Evolutionary conservation across 2,888 invertebrate species (phyloP).

Genomic region (Aphidoletes aphidimyza): DNA sequence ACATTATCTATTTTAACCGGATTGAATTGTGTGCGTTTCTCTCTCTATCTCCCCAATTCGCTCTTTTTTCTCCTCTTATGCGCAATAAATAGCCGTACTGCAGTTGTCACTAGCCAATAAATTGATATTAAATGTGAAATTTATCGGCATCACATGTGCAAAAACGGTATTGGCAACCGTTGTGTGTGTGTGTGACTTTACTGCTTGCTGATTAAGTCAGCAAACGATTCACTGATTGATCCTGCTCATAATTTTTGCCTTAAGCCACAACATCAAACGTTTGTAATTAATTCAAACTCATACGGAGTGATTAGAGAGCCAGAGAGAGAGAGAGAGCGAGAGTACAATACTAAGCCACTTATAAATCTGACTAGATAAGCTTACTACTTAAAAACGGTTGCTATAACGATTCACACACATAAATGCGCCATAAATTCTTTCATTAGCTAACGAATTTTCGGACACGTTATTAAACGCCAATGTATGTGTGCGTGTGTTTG

Average conservation of each 20-base stretch:
- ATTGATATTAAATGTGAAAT: background rate
- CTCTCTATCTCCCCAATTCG: no score
- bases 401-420: background rate
- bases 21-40: no score
- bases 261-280: background rate
- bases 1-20: background rate
- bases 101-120: background rate
- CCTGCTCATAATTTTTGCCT: background rate
- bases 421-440: background rate
- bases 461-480: background rate
- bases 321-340: no score
- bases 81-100: background rate
- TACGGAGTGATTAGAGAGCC: background rate
- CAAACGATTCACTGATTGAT: conserved; percentile 32
- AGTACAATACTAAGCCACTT: conserved; percentile 17
- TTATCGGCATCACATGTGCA: background rate
- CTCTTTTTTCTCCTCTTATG: no score
- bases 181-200: background rate
- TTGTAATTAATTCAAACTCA: conserved; percentile 10
- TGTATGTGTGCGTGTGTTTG: background rate
- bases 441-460: background rate
- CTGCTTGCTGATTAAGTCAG: background rate
- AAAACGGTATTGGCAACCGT: background rate
- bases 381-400: background rate
- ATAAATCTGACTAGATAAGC: background rate